phyloP scores from a whole-genome alignment of 2,888 invertebrate genomes.

The Pristionchus exspectatus region DNA sequence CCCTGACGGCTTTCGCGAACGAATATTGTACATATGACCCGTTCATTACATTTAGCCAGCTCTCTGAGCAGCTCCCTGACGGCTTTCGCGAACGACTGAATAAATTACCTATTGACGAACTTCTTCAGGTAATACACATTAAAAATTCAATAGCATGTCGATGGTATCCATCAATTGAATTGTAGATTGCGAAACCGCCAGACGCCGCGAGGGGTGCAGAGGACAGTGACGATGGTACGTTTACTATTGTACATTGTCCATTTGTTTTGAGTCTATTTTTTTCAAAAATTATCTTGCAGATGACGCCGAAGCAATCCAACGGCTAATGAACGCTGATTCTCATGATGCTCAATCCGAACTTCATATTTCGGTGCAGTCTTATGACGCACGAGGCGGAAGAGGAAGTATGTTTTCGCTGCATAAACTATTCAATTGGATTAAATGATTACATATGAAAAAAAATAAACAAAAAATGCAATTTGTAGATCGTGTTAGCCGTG shows the following conservation, averaged over 20 bases:
- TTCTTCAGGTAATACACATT: not conserved
- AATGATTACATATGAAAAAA: not conserved
- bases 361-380: not conserved
- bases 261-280: not conserved
- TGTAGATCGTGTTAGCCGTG: not conserved
- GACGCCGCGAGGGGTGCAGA: not conserved
- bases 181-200: not conserved
- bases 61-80: not conserved
- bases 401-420: not conserved
- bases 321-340: not conserved
- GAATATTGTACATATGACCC: not conserved
- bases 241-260: not conserved
- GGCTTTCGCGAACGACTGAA: not conserved
- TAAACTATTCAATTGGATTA: no score
- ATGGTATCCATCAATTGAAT: not conserved
- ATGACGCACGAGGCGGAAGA: not conserved
- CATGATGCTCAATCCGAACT: not conserved
- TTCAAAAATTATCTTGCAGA: conserved; percentile 28
- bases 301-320: conserved; percentile 12
- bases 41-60: not conserved
- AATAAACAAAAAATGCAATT: not conserved
- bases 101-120: conserved; percentile 7
- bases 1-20: no score
- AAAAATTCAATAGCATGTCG: not conserved
- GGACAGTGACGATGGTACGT: not conserved